Percentiles rank a stretch among this genome's conserved stretches.
Conservation (phyloP, 2,113 vertebrate genomes). For the Thermophis baileyi region DNA sequence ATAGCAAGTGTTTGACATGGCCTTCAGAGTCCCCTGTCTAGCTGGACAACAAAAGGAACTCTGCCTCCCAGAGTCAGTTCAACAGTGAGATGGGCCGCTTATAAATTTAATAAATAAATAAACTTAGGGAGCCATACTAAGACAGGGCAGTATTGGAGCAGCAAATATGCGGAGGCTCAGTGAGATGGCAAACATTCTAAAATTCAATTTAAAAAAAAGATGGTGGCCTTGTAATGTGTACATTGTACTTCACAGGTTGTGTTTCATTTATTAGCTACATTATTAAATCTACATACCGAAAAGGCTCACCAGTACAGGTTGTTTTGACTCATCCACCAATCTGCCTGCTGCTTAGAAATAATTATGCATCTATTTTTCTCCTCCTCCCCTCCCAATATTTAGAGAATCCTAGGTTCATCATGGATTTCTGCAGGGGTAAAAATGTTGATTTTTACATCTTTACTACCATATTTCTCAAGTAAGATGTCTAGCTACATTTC, state of each 20-base stretch:
- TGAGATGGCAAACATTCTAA: background rate
- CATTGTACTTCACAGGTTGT: too few species aligned
- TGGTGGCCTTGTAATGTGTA: background rate
- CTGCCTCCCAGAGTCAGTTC: background rate
- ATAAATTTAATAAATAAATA: background rate
- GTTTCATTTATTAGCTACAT: background rate
- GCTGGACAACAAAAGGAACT: background rate
- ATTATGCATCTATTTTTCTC: background rate
- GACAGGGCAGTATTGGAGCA: background rate
- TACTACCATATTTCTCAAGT: background rate
- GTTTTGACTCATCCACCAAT: background rate
- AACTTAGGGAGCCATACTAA: background rate
- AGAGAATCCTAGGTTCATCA: background rate
- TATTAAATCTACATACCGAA: background rate
- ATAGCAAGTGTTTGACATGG: background rate
- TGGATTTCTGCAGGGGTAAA: background rate
- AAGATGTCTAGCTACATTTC: background rate
- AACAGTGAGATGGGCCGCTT: background rate
- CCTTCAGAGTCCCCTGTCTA: background rate
- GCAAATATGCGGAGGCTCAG: background rate
- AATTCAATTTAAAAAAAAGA: background rate
- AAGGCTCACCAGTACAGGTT: background rate
- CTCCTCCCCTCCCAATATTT: background rate
- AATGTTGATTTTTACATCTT: background rate
- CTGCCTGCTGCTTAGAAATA: background rate